phyloP scores from a whole-genome alignment of 1,140 invertebrate genomes.

The Alviniconcha marisindica region DNA sequence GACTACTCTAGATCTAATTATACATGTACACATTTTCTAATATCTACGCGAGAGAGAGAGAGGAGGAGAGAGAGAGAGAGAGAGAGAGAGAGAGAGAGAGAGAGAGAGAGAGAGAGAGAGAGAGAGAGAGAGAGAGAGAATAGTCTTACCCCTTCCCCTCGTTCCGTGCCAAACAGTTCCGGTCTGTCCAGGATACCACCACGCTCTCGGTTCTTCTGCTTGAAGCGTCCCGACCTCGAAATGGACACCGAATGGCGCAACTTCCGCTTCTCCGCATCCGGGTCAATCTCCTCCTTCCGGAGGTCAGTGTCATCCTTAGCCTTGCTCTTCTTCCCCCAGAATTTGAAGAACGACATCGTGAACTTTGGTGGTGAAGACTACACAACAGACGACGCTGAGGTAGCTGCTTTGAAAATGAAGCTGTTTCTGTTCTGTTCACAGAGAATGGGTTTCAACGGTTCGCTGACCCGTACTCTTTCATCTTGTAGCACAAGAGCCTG shows the following conservation, averaged over 20 bases:
- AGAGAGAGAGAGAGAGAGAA: background rate
- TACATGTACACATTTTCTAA: no score
- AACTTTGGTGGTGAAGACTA: background rate
- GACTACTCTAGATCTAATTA: no score
- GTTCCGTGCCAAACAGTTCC: conserved; percentile 50
- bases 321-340: conserved; percentile 64
- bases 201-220: conserved; percentile 68
- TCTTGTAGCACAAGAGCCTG: no score
- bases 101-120: conserved; percentile 7
- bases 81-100: conserved; percentile 19
- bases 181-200: conserved; percentile 66
- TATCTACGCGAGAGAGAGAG: conserved; percentile 24
- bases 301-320: conserved; percentile 55
- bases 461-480: no score
- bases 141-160: background rate
- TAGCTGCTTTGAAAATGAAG: no score
- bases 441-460: no score
- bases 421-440: background rate
- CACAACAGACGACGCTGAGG: background rate
- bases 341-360: conserved; percentile 68
- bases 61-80: background rate
- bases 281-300: conserved; percentile 50
- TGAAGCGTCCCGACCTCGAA: conserved; percentile 70
- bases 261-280: conserved; percentile 61
- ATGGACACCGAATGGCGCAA: conserved; percentile 69